Percentiles rank a stretch among this genome's conserved stretches.
Evolutionary conservation across 2,888 invertebrate species (phyloP).

Genomic region (Pyrrhosoma nymphula): DNA sequence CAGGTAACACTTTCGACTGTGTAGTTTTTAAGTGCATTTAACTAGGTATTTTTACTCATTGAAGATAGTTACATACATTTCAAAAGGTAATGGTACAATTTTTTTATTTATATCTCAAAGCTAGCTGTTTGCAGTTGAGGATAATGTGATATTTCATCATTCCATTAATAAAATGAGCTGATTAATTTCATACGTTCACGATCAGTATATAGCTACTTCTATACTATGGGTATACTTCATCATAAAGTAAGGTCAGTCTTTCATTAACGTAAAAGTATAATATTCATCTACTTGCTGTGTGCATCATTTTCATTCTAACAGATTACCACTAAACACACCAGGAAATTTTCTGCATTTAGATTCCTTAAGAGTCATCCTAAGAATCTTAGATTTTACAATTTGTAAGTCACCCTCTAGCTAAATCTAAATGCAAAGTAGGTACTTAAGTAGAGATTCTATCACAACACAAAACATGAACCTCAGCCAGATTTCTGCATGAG

Average conservation of each 20-base stretch:
- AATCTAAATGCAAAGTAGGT: neutral
- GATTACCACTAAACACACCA: neutral
- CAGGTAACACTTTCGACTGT: constrained; percentile 17
- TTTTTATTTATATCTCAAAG: constrained; percentile 17
- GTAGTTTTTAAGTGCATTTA: constrained; percentile 30
- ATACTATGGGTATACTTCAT: constrained; percentile 6
- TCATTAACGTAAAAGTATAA: neutral
- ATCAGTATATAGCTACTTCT: neutral
- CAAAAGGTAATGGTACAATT: neutral
- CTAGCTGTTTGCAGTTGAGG: constrained; percentile 23
- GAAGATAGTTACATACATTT: constrained; percentile 1
- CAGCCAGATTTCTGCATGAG: neutral
- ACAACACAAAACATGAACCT: neutral
- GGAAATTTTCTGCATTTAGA: neutral
- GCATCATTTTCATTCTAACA: neutral
- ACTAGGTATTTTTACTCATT: neutral
- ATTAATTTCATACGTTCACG: neutral
- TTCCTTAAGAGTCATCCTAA: neutral
- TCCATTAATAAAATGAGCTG: neutral
- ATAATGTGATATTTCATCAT: neutral
- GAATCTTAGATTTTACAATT: neutral
- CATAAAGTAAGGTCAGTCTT: constrained; percentile 55
- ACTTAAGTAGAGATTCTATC: neutral
- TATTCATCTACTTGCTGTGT: neutral
- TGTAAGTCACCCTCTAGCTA: neutral